Evolutionary conservation across 2,888 invertebrate species (phyloP).

Genomic region (Dicyrtomina minuta): DNA sequence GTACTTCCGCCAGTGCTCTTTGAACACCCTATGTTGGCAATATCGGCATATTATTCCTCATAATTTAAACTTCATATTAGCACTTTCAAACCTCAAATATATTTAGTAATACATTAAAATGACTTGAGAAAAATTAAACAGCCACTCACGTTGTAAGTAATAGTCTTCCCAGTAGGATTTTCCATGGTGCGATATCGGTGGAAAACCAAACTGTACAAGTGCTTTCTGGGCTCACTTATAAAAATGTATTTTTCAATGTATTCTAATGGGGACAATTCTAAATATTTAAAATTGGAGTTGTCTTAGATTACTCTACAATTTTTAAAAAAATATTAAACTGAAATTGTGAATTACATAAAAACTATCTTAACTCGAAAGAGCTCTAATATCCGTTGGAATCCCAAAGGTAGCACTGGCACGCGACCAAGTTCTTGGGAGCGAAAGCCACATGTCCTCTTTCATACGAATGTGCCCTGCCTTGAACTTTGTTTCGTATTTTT

Average conservation of each 20-base stretch:
- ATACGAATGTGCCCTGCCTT: conserved; percentile 46
- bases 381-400: conserved; percentile 40
- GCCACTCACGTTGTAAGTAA: conserved; percentile 41
- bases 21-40: conserved; percentile 1
- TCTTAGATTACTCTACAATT: not conserved
- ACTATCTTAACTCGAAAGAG: conserved; percentile 38
- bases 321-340: not conserved
- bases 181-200: conserved; percentile 47
- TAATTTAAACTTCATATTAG: not conserved
- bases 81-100: not conserved
- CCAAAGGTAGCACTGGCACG: conserved; percentile 47
- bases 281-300: not conserved
- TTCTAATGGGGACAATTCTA: conserved; percentile 42
- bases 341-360: not conserved
- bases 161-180: conserved; percentile 49
- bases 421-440: conserved; percentile 49
- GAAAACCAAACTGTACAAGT: conserved; percentile 49
- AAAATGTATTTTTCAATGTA: conserved; percentile 46
- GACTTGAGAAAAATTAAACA: too few species aligned
- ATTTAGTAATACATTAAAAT: not conserved
- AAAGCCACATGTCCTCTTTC: conserved; percentile 47
- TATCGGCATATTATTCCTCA: not conserved
- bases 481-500: conserved; percentile 46
- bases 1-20: conserved; percentile 57
- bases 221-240: conserved; percentile 44